These are phyloP conservation scores for Percina caprodes DNA, from an alignment of 2,113 vertebrate genomes.

Conservation along the genomic window DNA sequence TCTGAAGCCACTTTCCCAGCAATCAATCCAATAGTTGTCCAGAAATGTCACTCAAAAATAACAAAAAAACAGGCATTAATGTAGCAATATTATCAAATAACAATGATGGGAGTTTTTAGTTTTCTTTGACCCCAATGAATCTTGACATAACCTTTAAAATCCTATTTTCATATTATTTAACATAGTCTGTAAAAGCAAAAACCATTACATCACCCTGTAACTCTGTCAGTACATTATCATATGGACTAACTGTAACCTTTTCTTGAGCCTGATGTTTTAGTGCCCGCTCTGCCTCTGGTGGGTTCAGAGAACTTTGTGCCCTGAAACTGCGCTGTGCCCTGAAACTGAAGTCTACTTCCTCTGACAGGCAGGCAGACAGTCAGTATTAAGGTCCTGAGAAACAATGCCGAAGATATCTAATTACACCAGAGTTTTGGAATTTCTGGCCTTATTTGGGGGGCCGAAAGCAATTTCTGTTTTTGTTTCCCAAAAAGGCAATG, in stretches of 20 bases:
- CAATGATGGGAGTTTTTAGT: background rate
- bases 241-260: background rate
- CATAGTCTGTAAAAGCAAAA: background rate
- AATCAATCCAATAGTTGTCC: background rate
- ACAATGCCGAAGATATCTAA: conserved; percentile 61
- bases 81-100: background rate
- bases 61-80: background rate
- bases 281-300: background rate
- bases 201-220: background rate
- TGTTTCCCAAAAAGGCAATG: conserved; percentile 74
- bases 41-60: background rate
- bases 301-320: background rate
- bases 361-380: conserved; percentile 45
- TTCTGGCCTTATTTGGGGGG: conserved; percentile 73
- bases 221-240: background rate
- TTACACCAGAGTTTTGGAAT: conserved; percentile 73
- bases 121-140: background rate
- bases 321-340: conserved; percentile 5
- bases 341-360: background rate
- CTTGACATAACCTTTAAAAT: background rate
- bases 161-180: background rate
- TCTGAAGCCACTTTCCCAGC: background rate
- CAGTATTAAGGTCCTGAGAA: conserved; percentile 65
- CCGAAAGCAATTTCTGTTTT: conserved; percentile 50
- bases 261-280: background rate